Percentiles rank a stretch among this genome's conserved stretches.
Conservation (phyloP, 2,797 vertebrate species). For the Chaenodraco wilsoni region DNA sequence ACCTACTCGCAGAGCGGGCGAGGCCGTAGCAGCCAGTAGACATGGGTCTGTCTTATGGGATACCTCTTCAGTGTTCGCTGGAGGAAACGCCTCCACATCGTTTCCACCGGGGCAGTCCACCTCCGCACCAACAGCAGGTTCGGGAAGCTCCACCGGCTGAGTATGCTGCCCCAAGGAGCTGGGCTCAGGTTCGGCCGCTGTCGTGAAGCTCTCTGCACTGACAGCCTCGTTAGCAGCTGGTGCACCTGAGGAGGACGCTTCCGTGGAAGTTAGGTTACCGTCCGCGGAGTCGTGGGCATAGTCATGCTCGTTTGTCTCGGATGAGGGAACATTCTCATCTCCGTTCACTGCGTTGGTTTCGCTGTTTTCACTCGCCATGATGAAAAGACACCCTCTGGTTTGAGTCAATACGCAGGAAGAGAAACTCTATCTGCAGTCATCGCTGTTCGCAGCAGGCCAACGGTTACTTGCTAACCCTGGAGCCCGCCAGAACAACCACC, state of each 20-base stretch:
- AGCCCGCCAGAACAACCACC: slow-evolving; percentile 10
- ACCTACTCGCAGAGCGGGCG: not conserved
- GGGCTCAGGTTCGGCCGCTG: not conserved
- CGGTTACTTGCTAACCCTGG: not conserved
- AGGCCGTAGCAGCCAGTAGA: rapidly evolving
- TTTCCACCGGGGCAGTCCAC: slow-evolving; percentile 59
- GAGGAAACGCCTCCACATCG: slow-evolving; percentile 4
- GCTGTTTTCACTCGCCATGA: slow-evolving; percentile 52
- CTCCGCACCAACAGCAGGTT: slow-evolving; percentile 59
- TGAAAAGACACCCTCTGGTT: not conserved
- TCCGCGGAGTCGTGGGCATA: slow-evolving; percentile 54
- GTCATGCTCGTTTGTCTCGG: slow-evolving; percentile 68
- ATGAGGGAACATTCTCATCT: not conserved
- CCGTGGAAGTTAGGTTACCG: not conserved
- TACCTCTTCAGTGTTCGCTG: not conserved
- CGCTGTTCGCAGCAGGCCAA: slow-evolving; percentile 23
- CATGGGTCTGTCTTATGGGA: not conserved
- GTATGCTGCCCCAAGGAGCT: not conserved
- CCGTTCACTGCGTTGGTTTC: slow-evolving; percentile 15
- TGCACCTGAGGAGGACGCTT: not conserved
- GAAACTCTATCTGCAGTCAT: slow-evolving; percentile 12
- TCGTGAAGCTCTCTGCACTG: not conserved
- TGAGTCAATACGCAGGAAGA: slow-evolving; percentile 15
- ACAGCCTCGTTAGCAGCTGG: not conserved
- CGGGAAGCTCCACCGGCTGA: slow-evolving; percentile 36